Evolutionary conservation across 2,113 vertebrate genomes (phyloP), one percentile per base, ranked within the genome.

Genomic region (Capreolus pygargus): DNA sequence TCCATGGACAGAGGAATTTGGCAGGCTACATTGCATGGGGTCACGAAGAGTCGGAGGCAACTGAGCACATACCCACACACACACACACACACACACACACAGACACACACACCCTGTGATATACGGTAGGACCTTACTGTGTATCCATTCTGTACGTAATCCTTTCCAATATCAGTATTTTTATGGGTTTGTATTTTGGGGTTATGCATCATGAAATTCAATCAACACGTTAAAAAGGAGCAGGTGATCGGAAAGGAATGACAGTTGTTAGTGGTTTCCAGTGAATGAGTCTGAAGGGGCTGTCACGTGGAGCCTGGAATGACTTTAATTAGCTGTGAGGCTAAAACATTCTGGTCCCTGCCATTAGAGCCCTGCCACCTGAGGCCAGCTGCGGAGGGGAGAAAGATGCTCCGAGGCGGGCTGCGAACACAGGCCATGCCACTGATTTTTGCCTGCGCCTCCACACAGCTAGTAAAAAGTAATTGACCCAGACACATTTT

Each of bases 241-340:
- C 67, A 78, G 74, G 88, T 11, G 14, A 58, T 36, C 15, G 30
- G 96, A 79, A 95, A 98, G 54, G 95, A 96, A 82, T 95, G 96
- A 14, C 85, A 21, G 7, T 70, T 67, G 15, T 86, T 82, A 76
- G 45, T 30, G 36, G 47, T 60, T 89, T 95, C 50, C 84, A 36
- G 61, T 97, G 92, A 89, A 87, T 82, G 92, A 89, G 90, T 88
- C 86, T 85, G 64, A 64, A 76, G 93, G 91, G 58, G 78, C 61
- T 70, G 55, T 95, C 94, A 85, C 74, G 7, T 1, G 0, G 5
- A 94, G 92, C n/a, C 7, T 27, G 9, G 91, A 54, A 85, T 84
- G 96, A 93, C 88, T 61, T 93, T 96, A 97, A 57, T 95, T 97
- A 98, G 92, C 57, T 85, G 87, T 86, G 50, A 83, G 97, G 97